Evolutionary conservation across 30 jellyfish, hydroid and myxozoan species (phyloP).

Genomic region (Pelagia noctiluca): DNA sequence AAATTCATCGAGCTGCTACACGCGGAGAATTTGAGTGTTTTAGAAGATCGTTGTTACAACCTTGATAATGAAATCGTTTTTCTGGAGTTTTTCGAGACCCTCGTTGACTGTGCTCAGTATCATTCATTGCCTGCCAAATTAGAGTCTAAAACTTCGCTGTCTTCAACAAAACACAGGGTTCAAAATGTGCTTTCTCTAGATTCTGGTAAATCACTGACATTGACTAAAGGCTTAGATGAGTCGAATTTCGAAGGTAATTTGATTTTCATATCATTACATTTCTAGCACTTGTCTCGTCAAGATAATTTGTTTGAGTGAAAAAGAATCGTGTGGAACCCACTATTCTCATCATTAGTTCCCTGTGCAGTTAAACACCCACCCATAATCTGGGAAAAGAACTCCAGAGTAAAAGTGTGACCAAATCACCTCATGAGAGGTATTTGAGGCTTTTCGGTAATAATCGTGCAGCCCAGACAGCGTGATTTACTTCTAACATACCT

Average conservation of each 20-base stretch:
- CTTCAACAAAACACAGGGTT: not conserved
- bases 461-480: too few species aligned
- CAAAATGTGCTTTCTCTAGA: conserved; percentile 16
- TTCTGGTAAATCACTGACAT: conserved; percentile 37
- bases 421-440: too few species aligned
- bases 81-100: conserved; percentile 79
- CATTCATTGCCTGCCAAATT: conserved; percentile 11
- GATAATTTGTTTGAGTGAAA: too few species aligned
- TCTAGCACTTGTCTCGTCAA: too few species aligned
- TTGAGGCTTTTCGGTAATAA: too few species aligned
- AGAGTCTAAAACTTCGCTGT: not conserved
- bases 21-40: conserved; percentile 52
- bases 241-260: conserved; percentile 8
- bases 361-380: too few species aligned
- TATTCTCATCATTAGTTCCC: too few species aligned
- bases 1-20: conserved; percentile 53
- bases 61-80: conserved; percentile 67
- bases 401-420: too few species aligned
- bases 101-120: conserved; percentile 59
- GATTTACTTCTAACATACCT: too few species aligned
- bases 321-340: too few species aligned
- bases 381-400: too few species aligned
- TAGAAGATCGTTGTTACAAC: conserved; percentile 60
- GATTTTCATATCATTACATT: too few species aligned
- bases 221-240: conserved; percentile 34